Evolutionary conservation across 2,888 invertebrate species (phyloP).

Genomic region (Taenaris catops): DNA sequence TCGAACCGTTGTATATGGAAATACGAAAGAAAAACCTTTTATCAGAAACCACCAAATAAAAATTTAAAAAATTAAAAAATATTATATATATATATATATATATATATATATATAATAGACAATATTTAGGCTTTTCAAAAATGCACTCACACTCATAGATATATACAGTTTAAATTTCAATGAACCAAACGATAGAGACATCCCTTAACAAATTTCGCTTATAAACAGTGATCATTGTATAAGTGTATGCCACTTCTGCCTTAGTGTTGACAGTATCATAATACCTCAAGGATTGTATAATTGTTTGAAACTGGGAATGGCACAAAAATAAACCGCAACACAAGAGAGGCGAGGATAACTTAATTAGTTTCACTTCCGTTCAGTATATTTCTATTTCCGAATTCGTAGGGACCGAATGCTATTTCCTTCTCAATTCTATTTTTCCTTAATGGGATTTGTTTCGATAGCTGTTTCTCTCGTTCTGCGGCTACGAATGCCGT

Average conservation of each 20-base stretch:
- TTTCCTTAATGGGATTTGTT: conserved; percentile 71
- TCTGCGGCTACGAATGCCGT: conserved; percentile 31
- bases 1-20: too few species aligned
- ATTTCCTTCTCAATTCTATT: conserved; percentile 66
- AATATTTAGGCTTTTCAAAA: too few species aligned
- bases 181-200: conserved; percentile 31
- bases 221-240: conserved; percentile 59
- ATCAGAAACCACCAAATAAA: neutral
- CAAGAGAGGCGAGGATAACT: conserved; percentile 68
- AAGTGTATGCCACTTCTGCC: conserved; percentile 56
- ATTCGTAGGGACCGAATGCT: conserved; percentile 58
- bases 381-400: conserved; percentile 75
- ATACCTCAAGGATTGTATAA: conserved; percentile 48
- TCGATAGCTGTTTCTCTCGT: conserved; percentile 45
- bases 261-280: conserved; percentile 70
- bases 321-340: conserved; percentile 72
- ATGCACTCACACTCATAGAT: too few species aligned
- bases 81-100: too few species aligned
- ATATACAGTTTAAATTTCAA: conserved; percentile 36
- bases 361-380: conserved; percentile 78
- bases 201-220: conserved; percentile 52
- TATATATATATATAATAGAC: too few species aligned
- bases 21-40: too few species aligned
- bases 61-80: too few species aligned
- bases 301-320: conserved; percentile 61